Percentiles rank a stretch among this genome's conserved stretches.
phyloP scores from a whole-genome alignment of 2,113 vertebrate genomes.

The Haliaeetus leucogaster region DNA sequence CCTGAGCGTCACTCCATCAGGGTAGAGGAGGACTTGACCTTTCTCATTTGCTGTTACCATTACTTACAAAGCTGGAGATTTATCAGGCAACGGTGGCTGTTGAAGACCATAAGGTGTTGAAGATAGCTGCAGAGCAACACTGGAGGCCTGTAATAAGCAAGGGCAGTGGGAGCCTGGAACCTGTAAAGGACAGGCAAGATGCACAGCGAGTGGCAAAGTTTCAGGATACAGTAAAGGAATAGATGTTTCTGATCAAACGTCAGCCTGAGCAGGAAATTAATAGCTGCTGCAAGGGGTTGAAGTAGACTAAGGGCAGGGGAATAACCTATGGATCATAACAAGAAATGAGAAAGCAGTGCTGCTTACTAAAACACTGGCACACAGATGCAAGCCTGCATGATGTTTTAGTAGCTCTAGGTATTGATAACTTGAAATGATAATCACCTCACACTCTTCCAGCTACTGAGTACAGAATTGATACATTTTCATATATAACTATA shows the following conservation, averaged over 20 bases:
- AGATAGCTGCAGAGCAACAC: background rate
- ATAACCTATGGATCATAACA: background rate
- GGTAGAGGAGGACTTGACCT: background rate
- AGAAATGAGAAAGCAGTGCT: background rate
- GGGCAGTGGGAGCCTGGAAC: background rate
- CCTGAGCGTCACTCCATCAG: background rate
- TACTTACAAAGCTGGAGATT: background rate
- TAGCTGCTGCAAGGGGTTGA: background rate
- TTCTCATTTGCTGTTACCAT: background rate
- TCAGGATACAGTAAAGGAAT: background rate
- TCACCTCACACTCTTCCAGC: background rate
- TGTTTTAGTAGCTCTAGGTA: background rate
- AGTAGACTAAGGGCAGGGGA: background rate
- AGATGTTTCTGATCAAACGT: background rate
- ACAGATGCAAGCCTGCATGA: background rate
- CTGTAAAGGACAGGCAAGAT: background rate
- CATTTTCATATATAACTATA: background rate
- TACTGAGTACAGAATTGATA: background rate
- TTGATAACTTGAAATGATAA: background rate
- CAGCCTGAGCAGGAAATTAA: background rate
- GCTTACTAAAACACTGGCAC: background rate
- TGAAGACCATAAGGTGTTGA: background rate
- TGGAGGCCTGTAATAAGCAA: background rate
- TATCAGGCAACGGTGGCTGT: background rate
- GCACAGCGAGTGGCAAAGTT: background rate